Evolutionary conservation across 2,113 vertebrate species (phyloP).

Genomic region (Paedocypris sp.): DNA sequence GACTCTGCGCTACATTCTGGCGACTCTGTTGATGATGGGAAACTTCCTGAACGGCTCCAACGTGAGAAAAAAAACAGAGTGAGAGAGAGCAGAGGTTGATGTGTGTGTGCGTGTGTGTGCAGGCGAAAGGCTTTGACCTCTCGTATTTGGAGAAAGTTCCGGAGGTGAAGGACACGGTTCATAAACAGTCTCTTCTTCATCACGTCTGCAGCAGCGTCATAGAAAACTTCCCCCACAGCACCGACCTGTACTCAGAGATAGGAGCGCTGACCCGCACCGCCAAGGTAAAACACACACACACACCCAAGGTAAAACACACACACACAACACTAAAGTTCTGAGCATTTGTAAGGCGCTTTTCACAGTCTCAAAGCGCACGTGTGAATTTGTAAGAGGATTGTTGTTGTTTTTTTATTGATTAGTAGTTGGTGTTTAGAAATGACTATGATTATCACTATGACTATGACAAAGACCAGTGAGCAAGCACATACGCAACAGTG

Average conservation of each 20-base stretch:
- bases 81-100: not conserved
- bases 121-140: conserved; percentile 97
- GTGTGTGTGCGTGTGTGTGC: not conserved
- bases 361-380: no score
- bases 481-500: no score
- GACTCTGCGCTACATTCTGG: conserved; percentile 83
- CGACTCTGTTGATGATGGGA: conserved; percentile 83
- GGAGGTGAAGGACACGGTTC: conserved; percentile 94
- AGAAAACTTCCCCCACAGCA: conserved; percentile 88
- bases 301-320: not conserved
- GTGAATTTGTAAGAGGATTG: no score
- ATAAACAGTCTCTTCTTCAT: conserved; percentile 92
- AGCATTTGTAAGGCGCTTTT: no score
- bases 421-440: no score
- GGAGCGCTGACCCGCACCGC: conserved; percentile 89
- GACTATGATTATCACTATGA: no score
- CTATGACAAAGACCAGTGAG: no score
- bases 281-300: conserved; percentile 61
- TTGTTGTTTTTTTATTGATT: no score
- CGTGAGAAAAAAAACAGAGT: conserved; percentile 60
- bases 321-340: no score
- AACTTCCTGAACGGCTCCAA: conserved; percentile 92
- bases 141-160: conserved; percentile 96
- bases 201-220: conserved; percentile 84
- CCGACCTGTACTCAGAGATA: conserved; percentile 92